phyloP scores from a whole-genome alignment of 2,888 invertebrate genomes.

The Netelia inedita region DNA sequence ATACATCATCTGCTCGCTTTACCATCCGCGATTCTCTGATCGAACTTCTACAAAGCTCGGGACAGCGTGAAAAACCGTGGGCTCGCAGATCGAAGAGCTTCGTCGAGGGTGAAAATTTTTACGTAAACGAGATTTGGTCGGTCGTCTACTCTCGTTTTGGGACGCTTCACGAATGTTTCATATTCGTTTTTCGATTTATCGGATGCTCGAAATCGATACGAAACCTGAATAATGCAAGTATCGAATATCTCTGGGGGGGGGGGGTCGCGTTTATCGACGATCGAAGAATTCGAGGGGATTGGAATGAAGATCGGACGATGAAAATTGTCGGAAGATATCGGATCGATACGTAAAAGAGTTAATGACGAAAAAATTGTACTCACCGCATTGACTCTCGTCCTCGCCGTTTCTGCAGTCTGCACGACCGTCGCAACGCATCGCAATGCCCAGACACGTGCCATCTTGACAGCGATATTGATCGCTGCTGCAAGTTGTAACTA shows the following conservation, averaged over 20 bases:
- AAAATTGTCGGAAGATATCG: neutral
- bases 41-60: constrained; percentile 46
- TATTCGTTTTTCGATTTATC: constrained; percentile 1
- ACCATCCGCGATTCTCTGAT: constrained; percentile 5
- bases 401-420: constrained; percentile 87
- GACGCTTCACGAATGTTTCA: constrained; percentile 5
- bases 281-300: neutral
- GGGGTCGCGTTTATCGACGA: neutral
- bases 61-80: constrained; percentile 59
- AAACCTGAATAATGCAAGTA: constrained; percentile 8
- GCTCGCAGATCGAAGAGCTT: constrained; percentile 56
- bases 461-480: constrained; percentile 87
- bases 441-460: constrained; percentile 86
- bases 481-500: constrained; percentile 84
- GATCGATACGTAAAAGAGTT: neutral
- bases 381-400: constrained; percentile 87
- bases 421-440: constrained; percentile 86
- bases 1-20: constrained; percentile 9
- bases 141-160: constrained; percentile 31
- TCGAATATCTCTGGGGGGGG: constrained; percentile 6
- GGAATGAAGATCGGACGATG: neutral
- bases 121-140: constrained; percentile 39
- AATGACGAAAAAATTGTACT: constrained; percentile 71
- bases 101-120: constrained; percentile 51
- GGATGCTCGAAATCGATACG: constrained; percentile 36